Base-by-base conservation (phyloP, 2,888 invertebrate species). In the Nipponacmea schrenckii region DNA sequence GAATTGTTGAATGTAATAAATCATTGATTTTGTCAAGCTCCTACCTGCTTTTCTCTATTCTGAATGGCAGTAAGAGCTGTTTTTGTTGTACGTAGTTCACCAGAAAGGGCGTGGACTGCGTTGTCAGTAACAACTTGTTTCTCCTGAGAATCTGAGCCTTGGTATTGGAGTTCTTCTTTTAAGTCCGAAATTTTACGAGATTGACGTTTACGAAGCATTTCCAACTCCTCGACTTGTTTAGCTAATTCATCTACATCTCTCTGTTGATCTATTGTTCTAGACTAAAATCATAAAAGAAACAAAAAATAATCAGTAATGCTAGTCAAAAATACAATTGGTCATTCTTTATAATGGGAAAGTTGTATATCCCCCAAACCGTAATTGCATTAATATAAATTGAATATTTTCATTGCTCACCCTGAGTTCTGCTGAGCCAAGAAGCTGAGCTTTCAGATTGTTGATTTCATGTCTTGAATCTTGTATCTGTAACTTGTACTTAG, bases 381-480 rank as follows among this genome's bases (percentile, higher is more conserved):
- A 7, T 1, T 10, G 39, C 10, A 39, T 7, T 1, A 39, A 39
- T 8, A 39, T 39, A 39, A 39, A 39, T 7, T 5, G 3, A 10
- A 39, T 39, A 39, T 39, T 39, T 39, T 39, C 39, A 1, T 8
- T 12, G 50, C 75, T 67, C 72, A 87, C 85, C 82, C 83, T 83
- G 26, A 88, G 78, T 74, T 88, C 86, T 77, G 83, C 81, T 50
- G 84, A 80, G 48, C 87, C 88, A 15, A 89, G 79, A 20, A 89
- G 79, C 64, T 86, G 85, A 20, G 94, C 92, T 89, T 96, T 95
- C 64, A 96, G 91, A 84, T 96, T 96, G 20, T 94, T 92, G 48
- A 94, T 91, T 81, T 95, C 94, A 0, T 93, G 91, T 76, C 94
- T 93, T n/a, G 94, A 93, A 80, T 97, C 96, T 17, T 92, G 91